A percentile compares a stretch with the other conserved stretches of the same genome.
These are phyloP conservation scores for Manis crassicaudata DNA, from an alignment of 2,797 vertebrate species.

Conservation along the genomic window DNA sequence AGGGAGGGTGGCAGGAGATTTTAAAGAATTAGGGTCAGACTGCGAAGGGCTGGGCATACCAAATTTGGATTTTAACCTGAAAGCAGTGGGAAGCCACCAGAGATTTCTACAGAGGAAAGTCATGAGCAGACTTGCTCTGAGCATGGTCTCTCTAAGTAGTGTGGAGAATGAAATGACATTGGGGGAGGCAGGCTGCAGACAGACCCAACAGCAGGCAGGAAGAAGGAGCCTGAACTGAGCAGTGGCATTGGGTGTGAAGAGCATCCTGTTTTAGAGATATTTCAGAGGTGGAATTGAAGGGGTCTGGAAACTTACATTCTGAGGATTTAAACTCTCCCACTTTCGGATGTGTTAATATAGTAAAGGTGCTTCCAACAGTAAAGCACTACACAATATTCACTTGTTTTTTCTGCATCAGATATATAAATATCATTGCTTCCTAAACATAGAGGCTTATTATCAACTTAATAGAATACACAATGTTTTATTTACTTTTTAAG, in stretches of 20 bases:
- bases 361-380: background rate
- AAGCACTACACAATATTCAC: background rate
- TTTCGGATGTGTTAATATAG: background rate
- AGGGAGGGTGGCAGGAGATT: background rate
- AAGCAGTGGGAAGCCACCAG: constrained; percentile 5
- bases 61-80: constrained; percentile 54
- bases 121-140: constrained; percentile 33
- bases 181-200: background rate
- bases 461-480: background rate
- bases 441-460: background rate
- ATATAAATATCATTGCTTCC: background rate
- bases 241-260: background rate
- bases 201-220: background rate
- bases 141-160: background rate
- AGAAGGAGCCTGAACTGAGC: background rate
- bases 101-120: constrained; percentile 21
- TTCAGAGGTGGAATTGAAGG: background rate
- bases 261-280: background rate
- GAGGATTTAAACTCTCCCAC: background rate
- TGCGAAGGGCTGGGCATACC: background rate
- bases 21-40: constrained; percentile 18
- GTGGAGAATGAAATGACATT: background rate
- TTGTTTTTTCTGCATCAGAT: background rate
- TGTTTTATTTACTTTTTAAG: background rate
- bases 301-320: background rate